A percentile compares a stretch with the other conserved stretches of the same genome.
Evolutionary conservation across 37 sponge, comb jelly and placozoan species (phyloP).

Genomic region (Sycon ciliatum): DNA sequence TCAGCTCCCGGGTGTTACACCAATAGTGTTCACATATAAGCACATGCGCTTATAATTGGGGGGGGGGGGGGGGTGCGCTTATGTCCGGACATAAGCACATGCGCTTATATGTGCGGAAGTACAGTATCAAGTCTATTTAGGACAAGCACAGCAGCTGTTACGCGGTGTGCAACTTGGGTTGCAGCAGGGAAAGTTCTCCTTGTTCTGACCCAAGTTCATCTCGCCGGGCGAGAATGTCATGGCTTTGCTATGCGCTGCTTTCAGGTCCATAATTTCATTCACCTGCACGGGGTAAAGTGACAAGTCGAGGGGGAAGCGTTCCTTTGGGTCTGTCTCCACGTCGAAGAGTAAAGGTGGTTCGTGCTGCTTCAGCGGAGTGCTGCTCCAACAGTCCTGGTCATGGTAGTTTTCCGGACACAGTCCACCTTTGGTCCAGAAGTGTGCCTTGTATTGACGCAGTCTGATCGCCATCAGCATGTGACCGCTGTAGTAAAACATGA

Average conservation of each 20-base stretch:
- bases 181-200: background rate
- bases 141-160: background rate
- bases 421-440: background rate
- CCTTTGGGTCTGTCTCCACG: background rate
- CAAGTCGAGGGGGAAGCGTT: background rate
- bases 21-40: too few relatives aligned
- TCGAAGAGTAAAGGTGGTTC: background rate
- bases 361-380: background rate
- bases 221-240: background rate
- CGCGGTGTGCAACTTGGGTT: background rate
- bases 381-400: background rate
- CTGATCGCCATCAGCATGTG: background rate
- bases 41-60: too few relatives aligned
- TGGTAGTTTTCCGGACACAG: background rate
- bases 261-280: background rate
- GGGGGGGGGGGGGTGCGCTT: too few relatives aligned
- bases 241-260: background rate
- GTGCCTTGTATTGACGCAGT: background rate
- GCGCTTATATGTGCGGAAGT: too few relatives aligned
- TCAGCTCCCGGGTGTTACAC: too few relatives aligned
- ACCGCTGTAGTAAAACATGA: constrained; percentile 1
- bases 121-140: background rate
- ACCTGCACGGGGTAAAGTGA: background rate
- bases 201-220: background rate
- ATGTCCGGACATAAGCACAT: too few relatives aligned